Base-by-base conservation (phyloP, 2,113 vertebrate genomes). In the Takifugu bimaculatus region DNA sequence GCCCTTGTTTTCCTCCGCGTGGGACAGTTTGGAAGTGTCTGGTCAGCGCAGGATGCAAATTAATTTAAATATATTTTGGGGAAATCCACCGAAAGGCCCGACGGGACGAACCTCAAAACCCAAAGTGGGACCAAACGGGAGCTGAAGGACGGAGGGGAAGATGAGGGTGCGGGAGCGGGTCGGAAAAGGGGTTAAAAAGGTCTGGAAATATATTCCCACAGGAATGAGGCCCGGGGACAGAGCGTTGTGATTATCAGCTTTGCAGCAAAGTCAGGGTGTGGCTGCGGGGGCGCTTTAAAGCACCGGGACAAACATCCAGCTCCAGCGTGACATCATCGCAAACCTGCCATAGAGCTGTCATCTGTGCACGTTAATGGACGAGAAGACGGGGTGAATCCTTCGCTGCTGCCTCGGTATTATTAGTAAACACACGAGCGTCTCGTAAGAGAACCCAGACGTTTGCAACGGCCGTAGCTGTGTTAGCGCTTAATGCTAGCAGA, bases 51-150 rank as follows among this genome's bases (percentile, higher is more conserved):
- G 10, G 50, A 64, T 69, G 43, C 32, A 70, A 57, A 74, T 78
- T 44, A 15, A 55, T 74, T 54, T 26, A 28, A 62, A 69, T 60
- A 28, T 66, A 52, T 66, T 80, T 72, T 43, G 57, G 55, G 45
- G 39, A 67, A 69, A 50, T 70, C 63, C 25, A 11, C 51, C 6
- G 59, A 66, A 71, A 60, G 62, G 43, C 57, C 76, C 2, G 9
- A 39, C 35, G 49, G 68, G 32, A 56, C 70, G 51, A n/a, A 60
- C 77, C 78, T 76, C 59, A 69, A 81, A 80, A 78, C 71, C 78
- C 60, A 82, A 84, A 86, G 75, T 79, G 75, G 78, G 80, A 75
- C 67, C 78, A 80, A 67, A 85, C 77, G 78, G 78, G 80, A 32
- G 54, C 56, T 45, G 26, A 62, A 70, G 74, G 61, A 75, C 70